Conservation (phyloP, 2,888 invertebrate genomes). For the Eupithecia subfuscata region DNA sequence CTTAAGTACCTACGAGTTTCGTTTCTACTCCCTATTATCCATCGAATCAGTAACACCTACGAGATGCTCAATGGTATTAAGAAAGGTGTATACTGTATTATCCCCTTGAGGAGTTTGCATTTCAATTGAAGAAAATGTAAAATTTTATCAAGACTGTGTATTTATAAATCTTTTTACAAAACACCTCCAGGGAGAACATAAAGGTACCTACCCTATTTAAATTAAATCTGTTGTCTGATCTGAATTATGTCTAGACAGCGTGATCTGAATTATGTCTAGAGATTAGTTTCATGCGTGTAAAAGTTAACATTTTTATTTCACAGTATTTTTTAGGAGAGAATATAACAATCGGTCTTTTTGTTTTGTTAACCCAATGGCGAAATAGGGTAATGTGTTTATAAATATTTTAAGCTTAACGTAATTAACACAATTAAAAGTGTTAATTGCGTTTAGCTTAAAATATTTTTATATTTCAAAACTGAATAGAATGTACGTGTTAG, state of each 20-base stretch:
- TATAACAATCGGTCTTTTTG: background rate
- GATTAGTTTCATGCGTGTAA: background rate
- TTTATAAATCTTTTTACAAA: background rate
- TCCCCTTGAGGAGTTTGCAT: constrained; percentile 17
- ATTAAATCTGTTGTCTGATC: constrained; percentile 1
- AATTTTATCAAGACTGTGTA: constrained; percentile 4
- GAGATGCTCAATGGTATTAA: constrained; percentile 12
- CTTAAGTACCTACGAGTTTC: constrained; percentile 3
- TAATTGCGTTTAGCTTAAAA: too few species aligned
- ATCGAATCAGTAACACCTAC: constrained; percentile 28
- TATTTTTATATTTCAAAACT: too few species aligned
- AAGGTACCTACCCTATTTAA: background rate
- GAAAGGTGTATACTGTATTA: constrained; percentile 7
- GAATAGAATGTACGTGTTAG: too few species aligned
- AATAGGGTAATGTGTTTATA: background rate
- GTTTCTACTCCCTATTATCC: background rate
- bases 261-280: constrained; percentile 3
- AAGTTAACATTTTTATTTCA: background rate
- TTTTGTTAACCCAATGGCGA: background rate
- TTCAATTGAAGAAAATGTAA: constrained; percentile 14
- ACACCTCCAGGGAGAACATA: background rate
- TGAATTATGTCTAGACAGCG: constrained; percentile 9
- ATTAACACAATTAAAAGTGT: too few species aligned
- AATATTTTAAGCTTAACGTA: too few species aligned
- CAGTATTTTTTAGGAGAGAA: background rate